Evolutionary conservation across 2,113 vertebrate genomes (phyloP), one percentile per base, ranked within the genome.

Genomic region (Dissostichus mawsoni): DNA sequence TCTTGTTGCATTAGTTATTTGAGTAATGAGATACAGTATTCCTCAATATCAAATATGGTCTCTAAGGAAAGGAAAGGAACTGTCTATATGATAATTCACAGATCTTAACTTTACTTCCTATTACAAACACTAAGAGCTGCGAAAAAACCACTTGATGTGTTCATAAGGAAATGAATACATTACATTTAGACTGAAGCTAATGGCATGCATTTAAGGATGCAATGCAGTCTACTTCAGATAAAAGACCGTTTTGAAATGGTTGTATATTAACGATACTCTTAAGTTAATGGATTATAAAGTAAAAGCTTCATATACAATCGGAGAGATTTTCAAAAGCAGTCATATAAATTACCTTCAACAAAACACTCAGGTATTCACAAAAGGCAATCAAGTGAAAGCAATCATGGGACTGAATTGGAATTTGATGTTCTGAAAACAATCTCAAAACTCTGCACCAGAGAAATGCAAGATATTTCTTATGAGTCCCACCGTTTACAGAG

Each of bases 141-240:
- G 58, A 36, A 78, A 75, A 33, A 75, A 23, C 68, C 69, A 55
- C 64, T 74, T n/a, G 64, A 2, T 25, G n/a, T 7, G 20, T 56
- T 85, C 81, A 68, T 79, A 52, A 3, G 62, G 61, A 76, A 80
- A 5, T 11, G 3, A 11, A 74, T 67, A 25, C 23, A 48, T n/a
- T 80, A 69, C 50, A 62, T 71, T 81, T 47, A 57, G 48, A 80
- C 9, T 72, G 36, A 75, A 29, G 51, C 53, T 86, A 89, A 89
- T 89, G 73, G 64, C 4, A 33, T 29, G 14, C 20, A 66, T 78
- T 86, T 69, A 67, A 59, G 56, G 44, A 57, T 36, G 53, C 5
- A 66, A 47, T 52, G 69, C 62, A 67, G 59, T 79, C 51, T 36
- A 44, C 23, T 76, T 48, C 20, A 18, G 25, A 69, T 86, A 72